phyloP scores from a whole-genome alignment of 2,797 vertebrate genomes.

The Hoplostethus mediterraneus region DNA sequence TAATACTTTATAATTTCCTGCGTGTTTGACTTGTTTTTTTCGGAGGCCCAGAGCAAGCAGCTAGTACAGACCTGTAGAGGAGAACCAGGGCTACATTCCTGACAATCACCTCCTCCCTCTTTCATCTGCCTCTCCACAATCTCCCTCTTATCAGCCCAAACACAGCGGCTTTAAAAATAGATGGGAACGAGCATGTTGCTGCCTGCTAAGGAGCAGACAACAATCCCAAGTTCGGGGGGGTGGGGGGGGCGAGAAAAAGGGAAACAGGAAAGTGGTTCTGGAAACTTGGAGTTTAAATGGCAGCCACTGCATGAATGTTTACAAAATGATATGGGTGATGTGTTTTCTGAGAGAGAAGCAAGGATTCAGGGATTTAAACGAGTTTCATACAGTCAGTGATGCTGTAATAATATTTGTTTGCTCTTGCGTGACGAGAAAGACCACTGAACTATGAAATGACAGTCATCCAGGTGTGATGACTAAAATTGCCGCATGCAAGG shows the following conservation, averaged over 20 bases:
- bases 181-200: slow-evolving; percentile 74
- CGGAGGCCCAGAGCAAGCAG: slow-evolving; percentile 34
- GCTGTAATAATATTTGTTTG: slow-evolving; percentile 23
- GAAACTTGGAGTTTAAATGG: slow-evolving; percentile 39
- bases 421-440: slow-evolving; percentile 46
- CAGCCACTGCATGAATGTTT: slow-evolving; percentile 32
- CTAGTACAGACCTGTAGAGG: slow-evolving; percentile 80
- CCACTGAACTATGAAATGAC: slow-evolving; percentile 52
- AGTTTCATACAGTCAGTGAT: slow-evolving; percentile 11
- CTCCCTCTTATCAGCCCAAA: slow-evolving; percentile 80
- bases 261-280: slow-evolving; percentile 54
- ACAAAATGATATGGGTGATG: slow-evolving; percentile 31
- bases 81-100: slow-evolving; percentile 82
- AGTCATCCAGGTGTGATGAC: slow-evolving; percentile 42
- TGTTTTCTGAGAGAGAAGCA: slow-evolving; percentile 3
- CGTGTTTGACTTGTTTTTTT: slow-evolving; percentile 35
- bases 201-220: slow-evolving; percentile 72
- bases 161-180: slow-evolving; percentile 83
- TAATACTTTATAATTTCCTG: slow-evolving; percentile 10
- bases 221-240: slow-evolving; percentile 42
- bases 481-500: slow-evolving; percentile 32
- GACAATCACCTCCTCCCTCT: slow-evolving; percentile 61
- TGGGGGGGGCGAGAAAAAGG: slow-evolving; percentile 27
- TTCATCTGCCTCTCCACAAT: slow-evolving; percentile 71
- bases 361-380: slow-evolving; percentile 1